phyloP scores from a whole-genome alignment of 1,140 invertebrate species.

The Callitettix versicolor region DNA sequence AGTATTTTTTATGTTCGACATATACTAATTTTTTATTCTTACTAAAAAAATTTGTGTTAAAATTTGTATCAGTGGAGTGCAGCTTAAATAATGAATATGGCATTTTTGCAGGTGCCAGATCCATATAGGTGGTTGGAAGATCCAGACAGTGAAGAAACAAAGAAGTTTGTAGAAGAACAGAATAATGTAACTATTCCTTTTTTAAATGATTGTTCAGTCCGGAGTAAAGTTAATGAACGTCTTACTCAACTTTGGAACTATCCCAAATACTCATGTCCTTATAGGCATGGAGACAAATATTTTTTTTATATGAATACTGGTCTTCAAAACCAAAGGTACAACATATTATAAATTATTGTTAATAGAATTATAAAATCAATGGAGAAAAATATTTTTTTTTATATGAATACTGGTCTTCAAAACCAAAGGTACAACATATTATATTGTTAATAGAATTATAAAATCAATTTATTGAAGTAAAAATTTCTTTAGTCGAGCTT shows the following conservation, averaged over 20 bases:
- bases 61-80: no score
- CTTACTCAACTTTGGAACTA: conserved; percentile 92
- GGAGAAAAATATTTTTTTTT: conserved; percentile 87
- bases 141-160: conserved; percentile 84
- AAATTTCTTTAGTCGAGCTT: no score
- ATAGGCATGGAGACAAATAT: conserved; percentile 71
- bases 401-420: conserved; percentile 89
- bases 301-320: conserved; percentile 92
- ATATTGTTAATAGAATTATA: no score
- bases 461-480: no score
- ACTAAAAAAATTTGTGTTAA: no score
- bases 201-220: conserved; percentile 62
- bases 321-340: conserved; percentile 90
- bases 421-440: conserved; percentile 69
- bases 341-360: background rate
- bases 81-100: no score
- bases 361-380: no score
- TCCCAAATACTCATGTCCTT: conserved; percentile 86
- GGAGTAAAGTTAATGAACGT: conserved; percentile 58
- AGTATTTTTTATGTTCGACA: no score
- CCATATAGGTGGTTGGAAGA: conserved; percentile 96
- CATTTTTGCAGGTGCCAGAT: conserved; percentile 62
- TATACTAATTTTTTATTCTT: no score
- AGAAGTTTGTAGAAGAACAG: conserved; percentile 82
- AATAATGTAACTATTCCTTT: conserved; percentile 83